A percentile compares a stretch with the other conserved stretches of the same genome.
phyloP scores from a whole-genome alignment of 2,888 invertebrate species.

The Lithophane semibrunnea region DNA sequence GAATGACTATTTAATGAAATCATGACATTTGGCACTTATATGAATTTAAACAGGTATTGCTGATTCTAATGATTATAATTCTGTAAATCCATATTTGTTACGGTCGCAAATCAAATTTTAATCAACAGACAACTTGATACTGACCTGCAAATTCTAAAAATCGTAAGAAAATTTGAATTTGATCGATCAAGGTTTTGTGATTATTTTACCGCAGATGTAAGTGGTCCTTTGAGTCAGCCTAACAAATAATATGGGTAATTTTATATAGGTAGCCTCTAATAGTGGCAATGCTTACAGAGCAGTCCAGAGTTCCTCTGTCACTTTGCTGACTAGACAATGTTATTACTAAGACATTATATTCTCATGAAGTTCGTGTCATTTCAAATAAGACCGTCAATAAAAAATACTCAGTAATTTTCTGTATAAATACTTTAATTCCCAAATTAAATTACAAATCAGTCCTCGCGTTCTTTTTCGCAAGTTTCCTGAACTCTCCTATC shows the following conservation, averaged over 20 bases:
- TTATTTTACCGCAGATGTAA: not conserved
- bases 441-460: conserved; percentile 84
- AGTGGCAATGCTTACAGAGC: not conserved
- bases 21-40: too few relatives aligned
- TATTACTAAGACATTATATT: not conserved
- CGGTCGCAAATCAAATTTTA: too few relatives aligned
- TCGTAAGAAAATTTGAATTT: too few relatives aligned
- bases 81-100: too few relatives aligned
- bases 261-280: not conserved
- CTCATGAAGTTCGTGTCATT: not conserved
- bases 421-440: conserved; percentile 11
- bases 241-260: not conserved
- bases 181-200: not conserved
- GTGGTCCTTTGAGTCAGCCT: not conserved
- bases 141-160: too few relatives aligned
- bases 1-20: too few relatives aligned
- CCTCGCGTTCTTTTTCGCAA: conserved; percentile 62
- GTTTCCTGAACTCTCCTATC: conserved; percentile 74
- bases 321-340: not conserved
- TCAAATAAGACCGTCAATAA: not conserved
- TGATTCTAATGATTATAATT: too few relatives aligned
- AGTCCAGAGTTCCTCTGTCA: not conserved
- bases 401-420: not conserved
- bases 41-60: too few relatives aligned
- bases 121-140: too few relatives aligned